Evolutionary conservation across 2,113 vertebrate genomes (phyloP), one percentile per base, ranked within the genome.

Genomic region (Sterrhoptilus dennistouni): DNA sequence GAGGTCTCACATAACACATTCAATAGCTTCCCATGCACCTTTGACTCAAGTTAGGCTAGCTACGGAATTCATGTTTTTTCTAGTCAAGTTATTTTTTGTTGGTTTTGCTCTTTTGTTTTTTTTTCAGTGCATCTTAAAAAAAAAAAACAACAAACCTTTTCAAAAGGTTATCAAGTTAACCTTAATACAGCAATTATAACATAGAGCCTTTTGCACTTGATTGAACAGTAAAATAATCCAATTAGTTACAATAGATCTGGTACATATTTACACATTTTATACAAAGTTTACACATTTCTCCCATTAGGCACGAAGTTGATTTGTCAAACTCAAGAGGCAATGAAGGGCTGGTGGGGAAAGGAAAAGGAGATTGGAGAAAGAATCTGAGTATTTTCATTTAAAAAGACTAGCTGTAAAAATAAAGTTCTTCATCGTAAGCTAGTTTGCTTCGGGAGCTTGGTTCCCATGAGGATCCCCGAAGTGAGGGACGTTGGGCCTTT

Each of bases 381-480:
- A 70, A 72, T 69, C 56, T 7, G 13, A 92, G 60, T 88, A 31
- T 60, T 83, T 76, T 82, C 29, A 77, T 86, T 93, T 96, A 92
- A 93, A 94, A 97, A 97, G 94, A 91, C 83, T 50, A 94, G 88
- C 89, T 87, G 93, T 96, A 97, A 92, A 97, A 96, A 95, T 61
- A 21, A 56, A 94, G 93, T 83, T 85, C 83, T 94, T 98, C 96
- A 98, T 69, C 98, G 98, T 85, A 98, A 96, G 96, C 98, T 98
- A 20, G 97, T 97, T 95, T 98, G 98, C 97, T 98, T 98, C 36
- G 97, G 97, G 84, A 96, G 96, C 95, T 98, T 98, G 96, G 97
- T 97, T 95, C 98, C 98, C 96, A 99, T 98, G 56, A 99, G 97
- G 85, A 99, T 98, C 74, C 99, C 98, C 10, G 99, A 98, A 69